Evolutionary conservation across 2,888 invertebrate genomes (phyloP), one percentile per base, ranked within the genome.

Genomic region (Nematopogon swammerdamellus): DNA sequence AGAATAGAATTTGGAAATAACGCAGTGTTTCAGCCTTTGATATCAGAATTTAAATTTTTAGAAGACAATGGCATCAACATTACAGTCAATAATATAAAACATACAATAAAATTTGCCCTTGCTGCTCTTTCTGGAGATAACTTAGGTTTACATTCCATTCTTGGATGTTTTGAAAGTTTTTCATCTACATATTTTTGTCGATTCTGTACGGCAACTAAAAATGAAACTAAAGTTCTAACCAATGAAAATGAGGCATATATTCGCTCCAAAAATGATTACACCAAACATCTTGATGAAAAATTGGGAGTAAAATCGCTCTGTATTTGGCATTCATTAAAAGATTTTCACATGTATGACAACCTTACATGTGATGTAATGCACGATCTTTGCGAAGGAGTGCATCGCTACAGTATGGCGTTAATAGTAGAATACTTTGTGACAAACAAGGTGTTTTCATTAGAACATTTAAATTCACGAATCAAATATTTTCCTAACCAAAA

Each of bases 291-390:
- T 29, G 20, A 45, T 17, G 25, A 45, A n/a, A 14, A 29, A 18
- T 18, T 52, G 44, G 60, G 59, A 17, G 50, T 61, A 19, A 60
- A 58, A 51, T 55, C 56, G 52, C 45, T 52, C 19, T 59, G 60
- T 51, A 49, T 59, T 30, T 63, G 58, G 54, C 54, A 63, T 57
- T 8, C 36, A 10, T 48, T 52, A 20, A 17, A 44, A 44, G 50
- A 54, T 53, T 63, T 60, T 58, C 60, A 65, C 56, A 49, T 55
- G 44, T 59, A 58, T 47, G 50, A 54, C 20, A 65, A 63, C 55
- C 29, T 56, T 11, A 54, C 54, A 8, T 59, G 58, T 54, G 65
- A 64, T 51, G 53, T 62, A n/a, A 60, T 63, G 60, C 64, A 65
- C 47, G 62, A 65, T 50, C 46, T 61, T 19, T 57, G 51, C 52